Base-by-base conservation (phyloP, 2,797 vertebrate genomes). In the Bothrops alternatus region DNA sequence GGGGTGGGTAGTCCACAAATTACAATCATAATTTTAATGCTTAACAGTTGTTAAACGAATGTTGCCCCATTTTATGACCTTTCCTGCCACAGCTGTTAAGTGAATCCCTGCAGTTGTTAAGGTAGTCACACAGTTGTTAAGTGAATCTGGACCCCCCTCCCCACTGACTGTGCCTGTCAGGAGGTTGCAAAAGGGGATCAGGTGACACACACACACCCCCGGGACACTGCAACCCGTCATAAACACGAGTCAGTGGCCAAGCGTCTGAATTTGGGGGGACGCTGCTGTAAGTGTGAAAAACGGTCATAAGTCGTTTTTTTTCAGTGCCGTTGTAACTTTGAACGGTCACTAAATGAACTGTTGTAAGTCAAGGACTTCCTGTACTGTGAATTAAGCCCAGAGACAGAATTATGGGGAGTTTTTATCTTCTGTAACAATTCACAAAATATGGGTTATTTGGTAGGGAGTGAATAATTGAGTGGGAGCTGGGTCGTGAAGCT, bases 401-500 rank as follows among this genome's bases (percentile, higher is more conserved):
- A 91, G 0, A 88, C 37, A 55, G 2, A 58, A 42, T 37, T 42
- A 88, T 47, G 58, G 3, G 93, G 18, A 56, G 8, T 82, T 94
- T 90, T 93, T 63, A 78, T 56, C 91, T 90, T 93, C 87, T 53
- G 0, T 89, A 57, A 61, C 61, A 60, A 73, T 92, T 23, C 92
- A 1, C 92, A 53, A n/a, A 91, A 95, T 95, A 63, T 53, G 53
- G 87, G 32, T 73, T 92, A 25, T 82, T 87, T 87, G 57, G 89
- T 50, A 61, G 86, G 88, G 69, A 92, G 61, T 92, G 96, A 96
- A 94, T 93, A 95, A 94, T 94, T 93, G 92, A 96, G 92, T 69
- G 94, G 90, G 95, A 88, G 23, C 94, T 92, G 88, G 94, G 93
- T 94, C 95, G 94, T 95, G 95, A 55, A 90, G 85, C 92, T 93